Base-by-base conservation (phyloP, 64 coral and sea anemone genomes). In the Montipora foliosa region DNA sequence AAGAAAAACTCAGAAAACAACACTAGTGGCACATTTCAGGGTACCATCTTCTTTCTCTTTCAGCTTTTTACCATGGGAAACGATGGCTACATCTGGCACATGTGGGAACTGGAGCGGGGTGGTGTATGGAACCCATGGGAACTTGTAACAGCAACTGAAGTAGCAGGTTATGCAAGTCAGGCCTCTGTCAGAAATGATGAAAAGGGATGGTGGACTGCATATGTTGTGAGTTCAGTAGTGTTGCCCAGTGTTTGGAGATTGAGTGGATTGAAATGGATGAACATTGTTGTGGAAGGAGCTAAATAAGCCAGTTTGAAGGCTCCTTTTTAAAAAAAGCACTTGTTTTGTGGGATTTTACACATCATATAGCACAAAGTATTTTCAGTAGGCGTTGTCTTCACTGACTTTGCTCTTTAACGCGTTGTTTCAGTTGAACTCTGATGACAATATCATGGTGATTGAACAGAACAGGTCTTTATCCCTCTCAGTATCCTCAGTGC, bases 141-240 rank as follows among this genome's bases (percentile, higher is more conserved):
- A 71, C 87, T 84, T 49, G 78, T 98, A 45, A 83, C 89, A 25
- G 4, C 12, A 11, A 67, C 96, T 5, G 4, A 25, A 16, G 89
- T 89, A 58, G 60, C 78, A n/a, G 13, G 3, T 12, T 84, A 95
- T 58, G 78, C 69, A 8, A 98, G 92, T 59, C 93, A 95, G 52
- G 67, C 89, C 21, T 49, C 93, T 52, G 92, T 98, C 47, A 77
- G 78, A 8, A 95, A 95, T 95, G 96, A 98, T 50, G 85, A 98
- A 19, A 98, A 98, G 92, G 96, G 96, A 80, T 98, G 96, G 96
- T 98, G 93, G 96, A 89, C 84, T 16, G 96, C 96, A 4, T 94
- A 94, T 92, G 84, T 84, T 25, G 96, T 98, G 75, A 98, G 96
- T 98, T n/a, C 21, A 19, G 4, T 64, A 70, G 11, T 47, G 52